Conservation (phyloP, 2,888 invertebrate genomes). For the Beris chalybata region DNA sequence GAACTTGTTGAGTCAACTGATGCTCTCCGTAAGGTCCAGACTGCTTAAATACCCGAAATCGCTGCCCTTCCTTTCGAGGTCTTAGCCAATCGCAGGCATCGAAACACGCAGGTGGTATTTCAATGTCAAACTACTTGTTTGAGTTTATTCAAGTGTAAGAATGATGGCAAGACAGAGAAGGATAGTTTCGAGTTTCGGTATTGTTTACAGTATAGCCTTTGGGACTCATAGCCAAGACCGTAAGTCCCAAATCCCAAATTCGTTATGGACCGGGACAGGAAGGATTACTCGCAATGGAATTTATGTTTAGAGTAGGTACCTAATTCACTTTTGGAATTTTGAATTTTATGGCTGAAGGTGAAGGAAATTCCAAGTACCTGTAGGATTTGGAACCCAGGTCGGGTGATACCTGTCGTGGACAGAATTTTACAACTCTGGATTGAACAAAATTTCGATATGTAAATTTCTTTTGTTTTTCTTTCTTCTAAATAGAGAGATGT, state of each 20-base stretch:
- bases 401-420: too few species aligned
- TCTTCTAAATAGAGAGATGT: too few species aligned
- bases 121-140: conserved; percentile 1
- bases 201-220: conserved; percentile 16
- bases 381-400: not conserved
- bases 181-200: conserved; percentile 22
- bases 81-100: conserved; percentile 13
- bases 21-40: not conserved
- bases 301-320: not conserved
- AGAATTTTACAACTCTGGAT: too few species aligned
- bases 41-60: conserved; percentile 12
- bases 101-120: conserved; percentile 23
- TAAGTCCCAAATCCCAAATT: conserved; percentile 16
- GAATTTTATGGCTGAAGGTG: conserved; percentile 9
- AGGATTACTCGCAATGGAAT: conserved; percentile 27
- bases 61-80: not conserved
- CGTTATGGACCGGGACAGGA: conserved; percentile 22
- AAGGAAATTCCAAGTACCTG: conserved; percentile 18
- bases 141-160: conserved; percentile 16
- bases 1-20: conserved; percentile 28
- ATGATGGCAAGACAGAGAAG: conserved; percentile 10
- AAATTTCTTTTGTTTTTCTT: too few species aligned
- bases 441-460: too few species aligned
- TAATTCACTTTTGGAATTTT: conserved; percentile 5
- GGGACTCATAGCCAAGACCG: not conserved